These are phyloP conservation scores for Crotophaga sulcirostris DNA, from an alignment of 2,113 vertebrate genomes.

Conservation along the genomic window DNA sequence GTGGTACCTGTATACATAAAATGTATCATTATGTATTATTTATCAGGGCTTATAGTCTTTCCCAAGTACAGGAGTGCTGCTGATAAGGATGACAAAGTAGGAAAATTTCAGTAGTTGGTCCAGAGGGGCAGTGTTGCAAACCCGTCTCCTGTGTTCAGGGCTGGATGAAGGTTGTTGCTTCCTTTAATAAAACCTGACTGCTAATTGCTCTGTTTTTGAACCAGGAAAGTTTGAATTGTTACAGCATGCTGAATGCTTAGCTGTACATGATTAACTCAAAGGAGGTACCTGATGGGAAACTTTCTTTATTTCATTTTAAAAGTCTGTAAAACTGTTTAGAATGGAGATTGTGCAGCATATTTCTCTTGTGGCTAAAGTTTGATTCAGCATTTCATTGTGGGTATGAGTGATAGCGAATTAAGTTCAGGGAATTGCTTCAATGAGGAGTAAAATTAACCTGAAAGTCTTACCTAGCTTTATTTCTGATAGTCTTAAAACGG, in stretches of 20 bases:
- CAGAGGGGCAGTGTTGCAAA: not conserved
- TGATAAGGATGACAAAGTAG: not conserved
- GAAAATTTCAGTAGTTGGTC: not conserved
- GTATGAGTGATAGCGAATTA: not conserved
- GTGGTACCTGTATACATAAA: not conserved
- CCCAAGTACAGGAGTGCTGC: not conserved
- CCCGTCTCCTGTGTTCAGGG: not conserved
- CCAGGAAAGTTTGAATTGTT: not conserved
- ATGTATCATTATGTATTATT: not conserved
- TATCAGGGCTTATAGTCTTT: not conserved
- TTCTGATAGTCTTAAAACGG: not conserved
- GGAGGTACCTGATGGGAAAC: not conserved
- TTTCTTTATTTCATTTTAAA: not conserved
- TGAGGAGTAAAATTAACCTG: not conserved
- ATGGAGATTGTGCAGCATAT: not conserved
- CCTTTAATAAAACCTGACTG: not conserved
- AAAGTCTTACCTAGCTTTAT: not conserved
- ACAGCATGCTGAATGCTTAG: not conserved
- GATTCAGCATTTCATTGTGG: not conserved
- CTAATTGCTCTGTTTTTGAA: not conserved
- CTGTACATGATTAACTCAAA: not conserved
- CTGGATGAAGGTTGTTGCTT: not conserved
- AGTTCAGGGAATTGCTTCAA: not conserved
- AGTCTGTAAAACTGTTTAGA: not conserved
- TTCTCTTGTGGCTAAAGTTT: not conserved